Evolutionary conservation across 35 echinoderm and acorn worm genomes (phyloP), one percentile per base, ranked within the genome.

Genomic region (Apostichopus japonicus): DNA sequence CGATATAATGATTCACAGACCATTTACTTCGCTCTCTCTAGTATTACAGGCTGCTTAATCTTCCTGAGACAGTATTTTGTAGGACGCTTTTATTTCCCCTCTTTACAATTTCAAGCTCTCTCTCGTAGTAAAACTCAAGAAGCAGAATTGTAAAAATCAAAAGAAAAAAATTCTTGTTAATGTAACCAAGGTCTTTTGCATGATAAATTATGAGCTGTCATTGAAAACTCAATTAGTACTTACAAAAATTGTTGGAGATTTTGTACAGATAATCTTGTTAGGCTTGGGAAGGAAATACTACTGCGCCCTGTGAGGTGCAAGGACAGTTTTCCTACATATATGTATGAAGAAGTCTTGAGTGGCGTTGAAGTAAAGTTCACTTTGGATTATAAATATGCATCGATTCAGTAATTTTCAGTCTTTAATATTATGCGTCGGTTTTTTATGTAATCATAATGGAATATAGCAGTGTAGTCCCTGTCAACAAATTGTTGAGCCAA

Each of bases 1-100:
- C 33, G 14, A 79, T 23, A 79, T 15, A 79, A 79, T 79, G 77
- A 79, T 79, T 79, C 77, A 79, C 77, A 79, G 77, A 79, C 77
- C 77, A 79, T 79, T 79, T 79, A 79, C 77, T 79, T 44, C 77
- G 24, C 77, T 23, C 77, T 79, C n/a, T 19, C 10, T 79, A 10
- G n/a, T 44, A 44, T 44, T 44, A 79, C 15, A 79, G 14, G 14
- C 77, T 79, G 77, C 14, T 19, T 79, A 79, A 79, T 79, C 77
- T 79, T 23, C 77, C 77, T 23, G 6, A 79, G 23, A 79, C 22
- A 19, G 14, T 79, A 6, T 79, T 79, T 79, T 79, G 77, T 79
- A 79, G 77, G 77, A 79, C 77, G 77, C 77, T 79, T 79, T 15
- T 23, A 79, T 79, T 79, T 79, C 22, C 24, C 22, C 22, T 79